phyloP scores from a whole-genome alignment of 2,797 vertebrate genomes.

The Eremophila alpestris region DNA sequence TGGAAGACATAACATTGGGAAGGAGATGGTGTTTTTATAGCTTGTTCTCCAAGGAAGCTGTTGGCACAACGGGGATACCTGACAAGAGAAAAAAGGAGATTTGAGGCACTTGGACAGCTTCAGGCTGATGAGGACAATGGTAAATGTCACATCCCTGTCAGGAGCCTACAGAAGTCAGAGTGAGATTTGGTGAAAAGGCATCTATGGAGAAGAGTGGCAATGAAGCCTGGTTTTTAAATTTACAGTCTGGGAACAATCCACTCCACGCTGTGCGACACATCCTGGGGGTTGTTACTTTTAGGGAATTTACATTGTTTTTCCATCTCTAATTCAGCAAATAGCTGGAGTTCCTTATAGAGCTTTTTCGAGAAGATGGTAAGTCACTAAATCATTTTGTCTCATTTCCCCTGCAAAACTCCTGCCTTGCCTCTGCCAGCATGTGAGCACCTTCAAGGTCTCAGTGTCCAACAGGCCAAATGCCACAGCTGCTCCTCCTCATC shows the following conservation, averaged over 20 bases:
- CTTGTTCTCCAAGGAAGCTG: background rate
- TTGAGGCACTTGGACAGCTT: background rate
- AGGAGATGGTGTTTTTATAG: background rate
- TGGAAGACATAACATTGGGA: background rate
- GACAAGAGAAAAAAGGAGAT: background rate
- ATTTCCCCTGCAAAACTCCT: background rate
- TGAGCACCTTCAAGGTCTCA: background rate
- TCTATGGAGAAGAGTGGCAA: background rate
- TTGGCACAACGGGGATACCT: background rate
- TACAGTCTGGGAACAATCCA: background rate
- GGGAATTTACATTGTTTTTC: background rate
- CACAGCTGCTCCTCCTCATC: background rate
- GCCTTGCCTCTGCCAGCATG: background rate
- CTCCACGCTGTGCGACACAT: fast-evolving
- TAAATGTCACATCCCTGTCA: background rate
- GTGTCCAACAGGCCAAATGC: background rate
- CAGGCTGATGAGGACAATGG: background rate
- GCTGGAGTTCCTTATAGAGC: background rate
- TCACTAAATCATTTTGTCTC: background rate
- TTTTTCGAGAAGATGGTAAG: background rate
- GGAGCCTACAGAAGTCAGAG: background rate
- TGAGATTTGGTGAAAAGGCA: background rate
- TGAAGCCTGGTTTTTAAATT: background rate
- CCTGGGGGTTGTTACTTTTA: background rate
- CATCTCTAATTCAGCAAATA: background rate